phyloP scores from a whole-genome alignment of 1,140 invertebrate genomes.

The Alviniconcha marisindica region DNA sequence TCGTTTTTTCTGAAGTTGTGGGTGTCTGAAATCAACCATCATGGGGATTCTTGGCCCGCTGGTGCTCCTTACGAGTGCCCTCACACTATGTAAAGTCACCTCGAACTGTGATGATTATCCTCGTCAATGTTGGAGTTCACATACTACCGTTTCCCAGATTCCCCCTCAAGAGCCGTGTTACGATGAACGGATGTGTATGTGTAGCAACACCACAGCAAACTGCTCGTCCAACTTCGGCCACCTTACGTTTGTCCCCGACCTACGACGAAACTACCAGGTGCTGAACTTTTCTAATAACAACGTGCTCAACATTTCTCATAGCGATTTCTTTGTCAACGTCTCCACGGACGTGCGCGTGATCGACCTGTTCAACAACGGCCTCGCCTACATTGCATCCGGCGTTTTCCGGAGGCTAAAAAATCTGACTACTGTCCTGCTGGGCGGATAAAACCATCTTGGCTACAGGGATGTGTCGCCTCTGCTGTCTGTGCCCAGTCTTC shows the following conservation, averaged over 20 bases:
- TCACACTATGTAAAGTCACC: too few species aligned
- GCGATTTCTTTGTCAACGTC: not conserved
- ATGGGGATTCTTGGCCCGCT: too few species aligned
- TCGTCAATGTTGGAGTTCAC: too few species aligned
- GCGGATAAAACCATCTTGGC: not conserved
- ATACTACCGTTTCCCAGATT: too few species aligned
- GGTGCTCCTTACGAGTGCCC: too few species aligned
- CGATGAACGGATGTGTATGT: not conserved
- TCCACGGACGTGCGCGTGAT: conserved; percentile 2
- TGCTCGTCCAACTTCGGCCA: not conserved
- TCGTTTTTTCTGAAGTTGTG: too few species aligned
- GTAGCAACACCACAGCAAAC: not conserved
- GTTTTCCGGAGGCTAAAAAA: not conserved
- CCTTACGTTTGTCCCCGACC: not conserved
- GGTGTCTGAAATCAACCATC: too few species aligned
- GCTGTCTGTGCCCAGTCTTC: not conserved
- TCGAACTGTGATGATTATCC: too few species aligned
- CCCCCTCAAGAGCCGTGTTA: not conserved
- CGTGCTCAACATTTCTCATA: not conserved
- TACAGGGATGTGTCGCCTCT: not conserved
- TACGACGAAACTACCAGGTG: not conserved
- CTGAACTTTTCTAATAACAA: conserved; percentile 18
- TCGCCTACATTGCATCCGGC: not conserved
- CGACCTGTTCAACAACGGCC: conserved; percentile 13
- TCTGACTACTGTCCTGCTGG: not conserved